Conservation (phyloP, 2,888 invertebrate species). For the Standfussiana lucernea region DNA sequence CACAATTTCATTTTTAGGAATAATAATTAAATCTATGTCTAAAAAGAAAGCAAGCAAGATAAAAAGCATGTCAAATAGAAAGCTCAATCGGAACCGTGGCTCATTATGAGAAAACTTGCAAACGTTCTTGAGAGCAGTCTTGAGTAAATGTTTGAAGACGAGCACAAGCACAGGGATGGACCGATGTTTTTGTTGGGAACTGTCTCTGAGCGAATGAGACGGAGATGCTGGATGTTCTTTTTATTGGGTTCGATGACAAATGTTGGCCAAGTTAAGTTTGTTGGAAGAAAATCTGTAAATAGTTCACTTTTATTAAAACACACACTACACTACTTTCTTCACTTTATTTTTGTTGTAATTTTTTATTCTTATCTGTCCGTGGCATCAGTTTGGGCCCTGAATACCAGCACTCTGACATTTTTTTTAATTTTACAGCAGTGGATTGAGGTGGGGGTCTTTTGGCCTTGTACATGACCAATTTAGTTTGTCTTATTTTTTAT, state of each 20-base stretch:
- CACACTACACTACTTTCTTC: too few relatives aligned
- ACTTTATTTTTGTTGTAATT: too few relatives aligned
- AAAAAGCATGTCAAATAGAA: conserved; percentile 37
- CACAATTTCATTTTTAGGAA: not conserved
- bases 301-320: not conserved
- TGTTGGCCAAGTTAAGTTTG: not conserved
- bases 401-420: too few relatives aligned
- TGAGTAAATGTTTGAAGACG: conserved; percentile 52
- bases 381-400: too few relatives aligned
- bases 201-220: not conserved
- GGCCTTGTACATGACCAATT: too few relatives aligned
- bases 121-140: conserved; percentile 20
- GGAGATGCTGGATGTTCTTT: not conserved
- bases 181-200: conserved; percentile 44
- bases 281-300: not conserved
- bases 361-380: too few relatives aligned
- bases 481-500: too few relatives aligned
- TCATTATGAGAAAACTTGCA: conserved; percentile 49
- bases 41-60: conserved; percentile 2
- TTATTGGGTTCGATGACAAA: conserved; percentile 12
- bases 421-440: too few relatives aligned
- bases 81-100: conserved; percentile 20
- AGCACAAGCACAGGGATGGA: conserved; percentile 1
- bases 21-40: not conserved
- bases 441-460: too few relatives aligned